Base-by-base conservation (phyloP, 1,140 invertebrate species). In the Conus betulinus region DNA sequence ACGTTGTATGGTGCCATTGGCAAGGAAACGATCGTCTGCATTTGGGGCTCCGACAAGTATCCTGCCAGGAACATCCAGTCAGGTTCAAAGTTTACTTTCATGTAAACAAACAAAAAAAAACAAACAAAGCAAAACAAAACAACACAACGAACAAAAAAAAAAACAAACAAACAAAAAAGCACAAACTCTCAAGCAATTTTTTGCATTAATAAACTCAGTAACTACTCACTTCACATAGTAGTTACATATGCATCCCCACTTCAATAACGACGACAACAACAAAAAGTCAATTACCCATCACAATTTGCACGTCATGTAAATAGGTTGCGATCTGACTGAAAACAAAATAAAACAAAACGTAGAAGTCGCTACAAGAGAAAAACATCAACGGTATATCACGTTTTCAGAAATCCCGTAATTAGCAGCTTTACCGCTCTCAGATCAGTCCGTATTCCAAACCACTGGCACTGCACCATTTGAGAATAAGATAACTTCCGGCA, bases 1-100 rank as follows among this genome's bases (percentile, higher is more conserved):
- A 23, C 87, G 71, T 0, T 88, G 63, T 4, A 93, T 78, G 39
- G 71, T 85, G 20, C 53, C 82, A 15, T 53, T 53, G 63, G 88
- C 84, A 27, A 90, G 85, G 17, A 67, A 25, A 8, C 85, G 71
- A 81, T 93, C 91, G 74, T 89, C 87, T 3, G 92, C 91, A 74
- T 84, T 83, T 3, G 92, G 92, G 23, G 92, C 92, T 17, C 92
- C 92, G 57, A 91, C 90, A 53, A 93, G 82, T 11, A 93, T 88
- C 92, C 92, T 93, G 88, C 52, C 84, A 84, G 20, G 11, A 0
- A 71, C 1, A 71, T 11, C 67, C 15, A 71, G 57, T 60, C 57
- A 71, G 11, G 67, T 23, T 71, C 1, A 17, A 71, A 20, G 23
- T 71, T 71, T 71, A 17, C 20, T 71, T 20, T 71, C 67, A 20